phyloP scores from a whole-genome alignment of 2,113 vertebrate species.

The Tretioscincus oriximinensis region DNA sequence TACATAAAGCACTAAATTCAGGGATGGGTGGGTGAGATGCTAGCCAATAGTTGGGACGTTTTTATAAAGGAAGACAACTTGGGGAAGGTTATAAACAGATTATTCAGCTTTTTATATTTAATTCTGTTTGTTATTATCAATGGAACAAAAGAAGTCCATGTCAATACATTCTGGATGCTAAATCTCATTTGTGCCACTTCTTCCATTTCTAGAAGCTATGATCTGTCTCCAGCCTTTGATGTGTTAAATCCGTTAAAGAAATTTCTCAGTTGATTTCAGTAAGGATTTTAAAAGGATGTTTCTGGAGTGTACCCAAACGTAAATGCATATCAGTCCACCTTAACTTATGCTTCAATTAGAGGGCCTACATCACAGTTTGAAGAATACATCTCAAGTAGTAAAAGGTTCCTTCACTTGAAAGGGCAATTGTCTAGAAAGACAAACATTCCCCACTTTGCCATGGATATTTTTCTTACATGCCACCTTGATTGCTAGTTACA shows the following conservation, averaged over 20 bases:
- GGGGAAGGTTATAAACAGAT: background rate
- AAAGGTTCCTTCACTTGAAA: constrained; percentile 1
- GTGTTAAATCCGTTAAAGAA: background rate
- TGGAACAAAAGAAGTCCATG: background rate
- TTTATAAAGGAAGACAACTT: background rate
- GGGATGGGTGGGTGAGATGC: too few species aligned
- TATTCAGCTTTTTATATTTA: background rate
- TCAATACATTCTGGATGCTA: background rate
- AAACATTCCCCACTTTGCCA: constrained; percentile 3
- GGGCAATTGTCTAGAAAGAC: constrained; percentile 14
- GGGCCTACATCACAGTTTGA: background rate
- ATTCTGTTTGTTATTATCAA: background rate
- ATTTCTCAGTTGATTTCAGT: background rate
- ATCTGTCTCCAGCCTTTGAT: background rate
- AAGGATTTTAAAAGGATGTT: background rate
- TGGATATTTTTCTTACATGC: background rate
- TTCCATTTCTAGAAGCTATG: too few species aligned
- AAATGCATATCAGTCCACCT: background rate
- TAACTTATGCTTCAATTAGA: background rate
- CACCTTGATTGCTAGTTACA: background rate
- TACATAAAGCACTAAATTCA: background rate
- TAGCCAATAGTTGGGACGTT: background rate
- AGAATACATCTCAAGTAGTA: background rate
- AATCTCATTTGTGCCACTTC: background rate
- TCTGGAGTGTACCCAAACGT: background rate